Conservation (phyloP, 2,888 invertebrate species). For the Ernsta delagoae region DNA sequence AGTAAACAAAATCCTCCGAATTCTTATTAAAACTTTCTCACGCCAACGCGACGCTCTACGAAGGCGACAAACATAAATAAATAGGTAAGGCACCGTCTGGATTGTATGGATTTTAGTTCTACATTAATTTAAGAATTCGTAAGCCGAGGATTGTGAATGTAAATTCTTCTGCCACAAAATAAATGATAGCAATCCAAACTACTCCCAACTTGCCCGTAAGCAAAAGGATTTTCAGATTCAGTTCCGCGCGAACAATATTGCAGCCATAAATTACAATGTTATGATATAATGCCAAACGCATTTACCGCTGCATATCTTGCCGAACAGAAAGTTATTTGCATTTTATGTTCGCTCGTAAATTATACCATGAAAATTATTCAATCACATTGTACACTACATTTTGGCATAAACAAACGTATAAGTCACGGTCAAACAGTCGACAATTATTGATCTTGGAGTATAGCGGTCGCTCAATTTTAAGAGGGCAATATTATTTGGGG, state of each 20-base stretch:
- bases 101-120: conserved; percentile 49
- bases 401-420: conserved; percentile 21
- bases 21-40: conserved; percentile 66
- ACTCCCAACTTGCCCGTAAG: conserved; percentile 7
- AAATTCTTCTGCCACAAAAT: not conserved
- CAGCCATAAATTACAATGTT: conserved; percentile 8
- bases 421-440: conserved; percentile 1
- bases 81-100: conserved; percentile 57
- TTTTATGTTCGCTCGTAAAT: conserved; percentile 15
- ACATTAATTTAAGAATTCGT: conserved; percentile 6
- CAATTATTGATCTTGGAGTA: not conserved
- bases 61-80: conserved; percentile 29
- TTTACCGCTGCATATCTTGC: conserved; percentile 16
- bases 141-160: not conserved
- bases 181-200: conserved; percentile 21
- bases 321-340: conserved; percentile 24
- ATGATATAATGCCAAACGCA: conserved; percentile 13
- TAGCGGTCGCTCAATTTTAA: conserved; percentile 27
- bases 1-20: no score
- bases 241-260: conserved; percentile 13
- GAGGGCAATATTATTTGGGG: conserved; percentile 42
- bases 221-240: conserved; percentile 6
- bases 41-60: conserved; percentile 45
- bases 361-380: conserved; percentile 16
- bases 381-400: not conserved